Percentiles rank a stretch among this genome's conserved stretches.
phyloP scores from a whole-genome alignment of 2,113 vertebrate genomes.

The Dolichotis patagonum region DNA sequence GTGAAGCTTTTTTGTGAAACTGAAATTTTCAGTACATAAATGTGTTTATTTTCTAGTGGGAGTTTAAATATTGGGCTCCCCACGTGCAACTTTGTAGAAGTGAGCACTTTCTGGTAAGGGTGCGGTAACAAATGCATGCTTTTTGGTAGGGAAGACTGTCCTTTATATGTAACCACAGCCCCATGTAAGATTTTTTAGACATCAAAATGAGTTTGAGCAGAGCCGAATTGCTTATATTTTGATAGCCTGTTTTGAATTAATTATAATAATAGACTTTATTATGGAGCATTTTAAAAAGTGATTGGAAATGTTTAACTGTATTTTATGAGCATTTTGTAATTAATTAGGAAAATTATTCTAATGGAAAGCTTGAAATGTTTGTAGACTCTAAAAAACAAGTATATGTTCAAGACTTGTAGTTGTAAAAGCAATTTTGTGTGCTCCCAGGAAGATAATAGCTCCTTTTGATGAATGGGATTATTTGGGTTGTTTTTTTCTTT shows the following conservation, averaged over 20 bases:
- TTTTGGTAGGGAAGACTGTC: not conserved
- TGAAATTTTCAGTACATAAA: not conserved
- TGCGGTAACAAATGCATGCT: not conserved
- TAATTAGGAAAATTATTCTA: conserved; percentile 31
- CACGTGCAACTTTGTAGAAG: not conserved
- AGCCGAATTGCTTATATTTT: conserved; percentile 14
- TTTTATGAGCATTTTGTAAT: not conserved
- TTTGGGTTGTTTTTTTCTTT: conserved; percentile 69
- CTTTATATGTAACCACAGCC: not conserved
- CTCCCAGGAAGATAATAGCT: conserved; percentile 62
- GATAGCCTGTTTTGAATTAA: not conserved
- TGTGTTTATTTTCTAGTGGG: not conserved
- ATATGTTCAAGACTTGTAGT: conserved; percentile 49
- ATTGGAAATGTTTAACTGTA: conserved; percentile 41
- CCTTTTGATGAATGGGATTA: conserved; percentile 82
- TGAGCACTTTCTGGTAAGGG: not conserved
- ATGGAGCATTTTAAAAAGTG: not conserved
- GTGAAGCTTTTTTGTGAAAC: not conserved
- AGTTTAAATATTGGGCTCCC: not conserved
- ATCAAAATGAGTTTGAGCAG: conserved; percentile 9
- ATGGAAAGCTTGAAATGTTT: not conserved
- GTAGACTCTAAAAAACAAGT: not conserved
- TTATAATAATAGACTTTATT: conserved; percentile 15
- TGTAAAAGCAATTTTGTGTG: conserved; percentile 75
- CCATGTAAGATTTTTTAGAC: not conserved